phyloP scores from a whole-genome alignment of 1,140 invertebrate genomes.

The Oncopeltus fasciatus region DNA sequence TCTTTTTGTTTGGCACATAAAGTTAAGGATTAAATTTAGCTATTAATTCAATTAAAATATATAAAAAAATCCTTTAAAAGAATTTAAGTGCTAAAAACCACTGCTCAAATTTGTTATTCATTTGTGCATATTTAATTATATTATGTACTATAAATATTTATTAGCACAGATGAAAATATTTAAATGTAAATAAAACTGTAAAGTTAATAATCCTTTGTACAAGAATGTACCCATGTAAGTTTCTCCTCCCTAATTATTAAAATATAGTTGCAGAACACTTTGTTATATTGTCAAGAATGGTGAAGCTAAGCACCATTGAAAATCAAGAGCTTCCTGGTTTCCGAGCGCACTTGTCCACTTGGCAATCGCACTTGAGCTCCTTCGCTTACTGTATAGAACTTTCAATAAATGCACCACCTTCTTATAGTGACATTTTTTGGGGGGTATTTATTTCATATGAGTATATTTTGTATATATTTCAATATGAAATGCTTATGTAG shows the following conservation, averaged over 20 bases:
- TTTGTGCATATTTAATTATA: no score
- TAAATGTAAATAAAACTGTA: neutral
- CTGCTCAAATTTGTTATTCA: no score
- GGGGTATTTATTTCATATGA: neutral
- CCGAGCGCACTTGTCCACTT: conserved; percentile 3
- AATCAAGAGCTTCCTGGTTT: conserved; percentile 19
- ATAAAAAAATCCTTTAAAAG: no score
- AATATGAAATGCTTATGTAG: neutral
- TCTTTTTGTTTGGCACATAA: no score
- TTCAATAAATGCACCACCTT: neutral
- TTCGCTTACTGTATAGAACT: neutral
- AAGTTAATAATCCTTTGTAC: neutral
- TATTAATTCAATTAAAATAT: no score
- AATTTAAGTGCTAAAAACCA: no score
- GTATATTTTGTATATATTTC: neutral
- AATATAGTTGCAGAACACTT: neutral
- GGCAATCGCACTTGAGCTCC: neutral
- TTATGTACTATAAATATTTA: no score
- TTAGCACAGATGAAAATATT: no score
- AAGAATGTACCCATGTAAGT: neutral
- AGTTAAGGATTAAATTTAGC: no score
- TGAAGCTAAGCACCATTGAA: conserved; percentile 16
- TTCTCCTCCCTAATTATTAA: neutral
- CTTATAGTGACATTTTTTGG: neutral
- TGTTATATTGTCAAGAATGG: conserved; percentile 14